Conservation (phyloP, 2,797 vertebrate species). For the Poeciliopsis presidionis region DNA sequence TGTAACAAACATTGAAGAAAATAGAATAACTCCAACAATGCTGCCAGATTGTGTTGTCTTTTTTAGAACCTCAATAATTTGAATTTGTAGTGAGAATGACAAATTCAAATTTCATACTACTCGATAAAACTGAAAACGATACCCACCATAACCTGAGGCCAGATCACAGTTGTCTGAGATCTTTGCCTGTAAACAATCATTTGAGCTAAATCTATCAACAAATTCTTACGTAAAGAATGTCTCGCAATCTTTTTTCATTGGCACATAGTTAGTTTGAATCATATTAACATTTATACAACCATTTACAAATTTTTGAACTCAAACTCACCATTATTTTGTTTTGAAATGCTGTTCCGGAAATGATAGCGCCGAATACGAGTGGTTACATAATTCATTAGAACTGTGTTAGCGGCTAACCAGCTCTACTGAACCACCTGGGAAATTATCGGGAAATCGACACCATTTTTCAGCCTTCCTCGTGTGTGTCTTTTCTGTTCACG, state of each 20-base stretch:
- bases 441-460: not conserved
- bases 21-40: too few relatives aligned
- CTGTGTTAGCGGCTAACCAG: constrained; percentile 6
- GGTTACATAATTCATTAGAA: not conserved
- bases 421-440: not conserved
- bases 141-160: not conserved
- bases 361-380: fast-evolving
- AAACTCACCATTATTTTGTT: constrained; percentile 16
- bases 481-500: not conserved
- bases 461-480: fast-evolving
- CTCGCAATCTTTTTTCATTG: not conserved
- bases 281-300: not conserved
- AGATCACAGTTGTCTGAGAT: not conserved
- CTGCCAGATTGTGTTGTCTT: too few relatives aligned
- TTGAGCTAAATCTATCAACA: not conserved
- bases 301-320: not conserved
- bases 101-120: not conserved
- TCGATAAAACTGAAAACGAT: not conserved
- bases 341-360: constrained; percentile 41
- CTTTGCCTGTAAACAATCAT: not conserved
- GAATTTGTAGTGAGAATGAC: not conserved
- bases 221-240: not conserved
- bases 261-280: not conserved
- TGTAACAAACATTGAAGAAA: too few relatives aligned
- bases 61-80: not conserved